These are phyloP conservation scores for Pomacea maculata DNA, from an alignment of 1,140 invertebrate genomes.

Conservation along the genomic window DNA sequence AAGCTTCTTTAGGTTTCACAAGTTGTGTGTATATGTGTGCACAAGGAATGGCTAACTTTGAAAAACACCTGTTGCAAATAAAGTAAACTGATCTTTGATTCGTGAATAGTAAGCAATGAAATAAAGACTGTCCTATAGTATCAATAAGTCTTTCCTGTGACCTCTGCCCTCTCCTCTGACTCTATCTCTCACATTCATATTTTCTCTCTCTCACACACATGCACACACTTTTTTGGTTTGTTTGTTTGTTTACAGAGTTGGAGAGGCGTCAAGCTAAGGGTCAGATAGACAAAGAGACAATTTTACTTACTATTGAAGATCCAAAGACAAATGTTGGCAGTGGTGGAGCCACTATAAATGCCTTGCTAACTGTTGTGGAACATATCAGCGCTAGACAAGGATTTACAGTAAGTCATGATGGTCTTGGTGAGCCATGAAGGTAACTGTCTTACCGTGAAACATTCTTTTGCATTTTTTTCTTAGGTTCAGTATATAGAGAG, in stretches of 20 bases:
- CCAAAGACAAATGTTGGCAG: slow-evolving; percentile 66
- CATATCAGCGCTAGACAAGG: slow-evolving; percentile 65
- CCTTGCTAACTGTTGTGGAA: slow-evolving; percentile 67
- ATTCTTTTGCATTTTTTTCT: no score
- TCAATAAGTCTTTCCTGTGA: neutral
- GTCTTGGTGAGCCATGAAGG: no score
- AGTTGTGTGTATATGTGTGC: neutral
- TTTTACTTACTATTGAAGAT: slow-evolving; percentile 65
- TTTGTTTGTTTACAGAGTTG: slow-evolving; percentile 52
- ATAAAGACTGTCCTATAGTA: no score
- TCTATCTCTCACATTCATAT: neutral
- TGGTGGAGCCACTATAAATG: slow-evolving; percentile 70
- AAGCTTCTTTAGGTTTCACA: neutral
- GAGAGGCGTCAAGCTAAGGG: slow-evolving; percentile 60
- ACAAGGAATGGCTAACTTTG: no score
- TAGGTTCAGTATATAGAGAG: no score
- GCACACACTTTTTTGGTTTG: neutral
- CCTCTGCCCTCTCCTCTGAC: neutral
- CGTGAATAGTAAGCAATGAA: no score
- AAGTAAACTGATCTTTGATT: no score
- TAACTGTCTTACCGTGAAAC: no score
- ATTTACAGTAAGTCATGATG: slow-evolving; percentile 59
- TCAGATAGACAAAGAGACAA: slow-evolving; percentile 56
- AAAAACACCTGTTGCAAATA: no score
- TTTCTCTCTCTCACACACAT: neutral